Base-by-base conservation (phyloP, 2,888 invertebrate species). In the Zygothrica quintamaculata region DNA sequence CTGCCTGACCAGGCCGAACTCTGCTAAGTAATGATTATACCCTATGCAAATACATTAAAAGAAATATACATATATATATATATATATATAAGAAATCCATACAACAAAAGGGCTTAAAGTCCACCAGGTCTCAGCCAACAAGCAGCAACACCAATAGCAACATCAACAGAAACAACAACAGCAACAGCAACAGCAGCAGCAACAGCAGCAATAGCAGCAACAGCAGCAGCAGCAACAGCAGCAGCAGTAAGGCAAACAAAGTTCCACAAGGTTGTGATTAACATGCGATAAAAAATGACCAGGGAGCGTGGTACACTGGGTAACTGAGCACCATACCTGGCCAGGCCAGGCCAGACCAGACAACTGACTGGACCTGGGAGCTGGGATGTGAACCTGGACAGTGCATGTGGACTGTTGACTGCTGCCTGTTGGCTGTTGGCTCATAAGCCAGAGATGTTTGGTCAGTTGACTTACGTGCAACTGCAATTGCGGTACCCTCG, bases 211-310 rank as follows among this genome's bases (percentile, higher is more conserved):
- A 34, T 50, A 56, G 43, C 39, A 55, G 16, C 25, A 55, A 51
- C 56, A 50, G 51, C 50, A 42, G 43, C 58, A 34, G 6, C 40
- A 53, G 39, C 52, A 40, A 47, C 55, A 46, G 40, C 50, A 56
- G 55, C 48, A 56, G 34, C 61, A 64, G 40, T 55, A 77, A 78
- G 85, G 76, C 76, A 80, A 80, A 80, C 85, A 80, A 76, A 79
- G 80, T 78, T 84, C 77, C 82, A 84, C 81, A 84, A 84, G 86
- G 81, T 80, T 84, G 84, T 86, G 82, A 82, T 86, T 82, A 82
- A 86, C 77, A 84, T 86, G 86, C 81, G 86, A 82, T 86, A 82
- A 82, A 86, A 84, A 84, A 82, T 86, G 77, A 86, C 65, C 84
- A 74, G 77, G 70, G 75, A 55, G 52, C 52, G 46, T 42, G 46